Evolutionary conservation across 2,113 vertebrate species (phyloP), one percentile per base, ranked within the genome.

Genomic region (Nesospiza acunhae): DNA sequence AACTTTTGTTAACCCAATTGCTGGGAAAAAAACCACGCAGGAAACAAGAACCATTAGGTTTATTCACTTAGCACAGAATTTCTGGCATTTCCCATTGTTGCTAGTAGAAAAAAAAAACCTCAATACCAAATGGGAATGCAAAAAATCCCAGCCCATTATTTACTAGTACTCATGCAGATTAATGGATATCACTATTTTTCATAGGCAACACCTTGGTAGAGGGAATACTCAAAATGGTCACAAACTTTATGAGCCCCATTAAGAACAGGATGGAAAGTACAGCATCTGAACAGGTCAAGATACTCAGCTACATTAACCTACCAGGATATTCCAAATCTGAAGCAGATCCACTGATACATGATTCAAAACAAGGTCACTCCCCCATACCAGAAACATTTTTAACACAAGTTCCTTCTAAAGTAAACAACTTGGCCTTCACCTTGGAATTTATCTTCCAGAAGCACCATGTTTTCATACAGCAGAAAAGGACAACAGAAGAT

Each of bases 381-480:
- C 22, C 44, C 8, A 11, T 5, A 53, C 8, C 30, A 56, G 53
- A 13, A 37, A 58, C 23, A 56, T 35, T 76, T 83, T 73, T 13
- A 83, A 62, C 11, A 41, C 33, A 46, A 81, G 50, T 62, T 66
- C 33, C 35, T 93, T 70, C 50, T 79, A 20, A 93, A 91, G 72
- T 64, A 95, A 96, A 92, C 70, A 90, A 26, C 41, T 56, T 55
- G 69, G 89, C 80, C 49, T 96, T 96, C 86, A n/a, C 84, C 75
- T 92, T 92, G 74, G 74, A 72, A 73, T 89, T 90, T 72, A 37
- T 92, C 81, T 87, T 56, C 17, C 3, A 6, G 39, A 87, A 91
- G 72, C 55, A 73, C 74, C 41, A n/a, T 13, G 33, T 52, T 89
- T 85, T 93, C 80, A 68, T 41, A n/a, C 0, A 72, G 72, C 22